Conservation (phyloP, 1,140 invertebrate species). For the Pseudomyrmex dendroicus region DNA sequence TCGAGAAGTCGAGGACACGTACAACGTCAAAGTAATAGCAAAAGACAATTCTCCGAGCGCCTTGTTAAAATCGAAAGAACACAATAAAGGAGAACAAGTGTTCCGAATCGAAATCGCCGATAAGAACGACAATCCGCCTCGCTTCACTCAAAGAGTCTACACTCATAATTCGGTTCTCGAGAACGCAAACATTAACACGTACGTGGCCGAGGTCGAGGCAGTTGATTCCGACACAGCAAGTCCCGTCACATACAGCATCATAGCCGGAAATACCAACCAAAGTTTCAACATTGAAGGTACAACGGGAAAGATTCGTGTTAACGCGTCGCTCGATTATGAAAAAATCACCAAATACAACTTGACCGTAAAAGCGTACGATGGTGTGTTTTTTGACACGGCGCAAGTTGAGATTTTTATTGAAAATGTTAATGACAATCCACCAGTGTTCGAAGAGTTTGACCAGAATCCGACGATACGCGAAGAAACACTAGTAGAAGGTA, state of each 20-base stretch:
- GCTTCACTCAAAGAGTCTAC: conserved; percentile 91
- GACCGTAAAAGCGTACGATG: conserved; percentile 92
- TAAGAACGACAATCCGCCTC: conserved; percentile 95
- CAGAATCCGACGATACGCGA: conserved; percentile 90
- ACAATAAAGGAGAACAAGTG: conserved; percentile 90
- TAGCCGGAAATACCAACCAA: conserved; percentile 90
- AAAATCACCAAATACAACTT: conserved; percentile 91
- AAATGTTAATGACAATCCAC: conserved; percentile 94
- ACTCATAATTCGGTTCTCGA: conserved; percentile 92
- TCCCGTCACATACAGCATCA: conserved; percentile 92
- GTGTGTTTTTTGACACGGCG: conserved; percentile 90
- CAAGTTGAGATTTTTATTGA: conserved; percentile 91
- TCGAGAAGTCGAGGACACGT: conserved; percentile 91
- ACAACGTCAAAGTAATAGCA: conserved; percentile 93
- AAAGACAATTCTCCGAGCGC: conserved; percentile 94
- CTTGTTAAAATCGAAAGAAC: conserved; percentile 88
- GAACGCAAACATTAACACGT: conserved; percentile 91
- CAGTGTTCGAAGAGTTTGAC: conserved; percentile 89
- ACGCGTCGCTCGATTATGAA: conserved; percentile 93
- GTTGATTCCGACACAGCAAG: conserved; percentile 93
- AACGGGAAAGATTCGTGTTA: conserved; percentile 92
- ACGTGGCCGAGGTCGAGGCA: conserved; percentile 93
- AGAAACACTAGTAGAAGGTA: conserved; percentile 87
- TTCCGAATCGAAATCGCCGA: conserved; percentile 95
- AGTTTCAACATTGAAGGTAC: conserved; percentile 92